Evolutionary conservation across 2,888 invertebrate genomes (phyloP).

Genomic region (Apantesis nais): DNA sequence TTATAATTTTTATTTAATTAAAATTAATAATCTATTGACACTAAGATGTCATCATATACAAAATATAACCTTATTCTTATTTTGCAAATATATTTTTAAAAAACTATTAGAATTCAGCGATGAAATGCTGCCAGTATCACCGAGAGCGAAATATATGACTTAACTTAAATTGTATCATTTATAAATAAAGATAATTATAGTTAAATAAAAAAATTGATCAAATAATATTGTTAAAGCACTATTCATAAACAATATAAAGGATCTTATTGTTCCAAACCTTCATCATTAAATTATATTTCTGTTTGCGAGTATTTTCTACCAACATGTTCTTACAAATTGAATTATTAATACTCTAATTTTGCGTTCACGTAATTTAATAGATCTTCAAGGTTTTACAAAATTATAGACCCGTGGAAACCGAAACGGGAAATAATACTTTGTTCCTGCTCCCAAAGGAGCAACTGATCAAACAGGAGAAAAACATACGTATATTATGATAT

Average conservation of each 20-base stretch:
- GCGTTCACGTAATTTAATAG: slow-evolving; percentile 18
- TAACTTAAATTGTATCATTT: no score
- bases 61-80: no score
- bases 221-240: neutral
- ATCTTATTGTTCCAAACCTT: neutral
- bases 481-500: neutral
- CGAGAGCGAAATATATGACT: no score
- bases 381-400: slow-evolving; percentile 19
- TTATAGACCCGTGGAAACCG: slow-evolving; percentile 20
- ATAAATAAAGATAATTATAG: no score
- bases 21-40: no score
- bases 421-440: slow-evolving; percentile 22
- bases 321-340: neutral
- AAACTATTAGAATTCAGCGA: no score
- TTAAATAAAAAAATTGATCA: no score
- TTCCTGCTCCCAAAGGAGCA: slow-evolving; percentile 19
- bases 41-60: no score
- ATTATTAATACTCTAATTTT: neutral
- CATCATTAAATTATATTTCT: neutral
- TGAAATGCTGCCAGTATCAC: no score
- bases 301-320: neutral
- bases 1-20: no score
- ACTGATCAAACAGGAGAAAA: slow-evolving; percentile 14
- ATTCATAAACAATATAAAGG: neutral
- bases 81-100: no score